phyloP scores from a whole-genome alignment of 2,113 vertebrate species.

The Falcunculus frontatus region DNA sequence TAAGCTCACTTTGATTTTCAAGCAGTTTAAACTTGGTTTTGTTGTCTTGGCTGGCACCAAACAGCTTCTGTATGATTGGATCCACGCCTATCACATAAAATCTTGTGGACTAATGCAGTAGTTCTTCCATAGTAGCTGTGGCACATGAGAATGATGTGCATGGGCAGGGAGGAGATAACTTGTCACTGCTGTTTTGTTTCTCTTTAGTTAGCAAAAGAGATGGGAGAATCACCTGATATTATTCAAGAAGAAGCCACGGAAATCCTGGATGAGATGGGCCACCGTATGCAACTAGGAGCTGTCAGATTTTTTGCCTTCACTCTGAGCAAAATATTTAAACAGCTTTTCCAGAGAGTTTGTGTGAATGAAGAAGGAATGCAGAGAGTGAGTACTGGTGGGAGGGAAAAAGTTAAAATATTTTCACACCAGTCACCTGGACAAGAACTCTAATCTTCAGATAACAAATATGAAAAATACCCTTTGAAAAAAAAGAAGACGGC shows the following conservation, averaged over 20 bases:
- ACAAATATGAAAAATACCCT: not conserved
- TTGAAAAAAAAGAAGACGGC: not conserved
- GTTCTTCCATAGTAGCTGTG: not conserved
- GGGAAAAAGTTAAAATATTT: not conserved
- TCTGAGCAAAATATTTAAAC: conserved; percentile 91
- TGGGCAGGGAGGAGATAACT: not conserved
- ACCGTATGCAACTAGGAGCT: conserved; percentile 83
- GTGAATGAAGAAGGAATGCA: conserved; percentile 97
- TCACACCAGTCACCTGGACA: not conserved
- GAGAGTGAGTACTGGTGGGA: conserved; percentile 78
- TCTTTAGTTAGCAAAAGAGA: conserved; percentile 82
- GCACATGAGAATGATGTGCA: not conserved
- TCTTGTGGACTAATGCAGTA: not conserved
- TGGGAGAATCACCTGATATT: conserved; percentile 70
- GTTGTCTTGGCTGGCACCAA: rapidly evolving
- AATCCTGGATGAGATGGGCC: conserved; percentile 96
- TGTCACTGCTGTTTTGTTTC: not conserved
- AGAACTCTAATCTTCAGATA: not conserved
- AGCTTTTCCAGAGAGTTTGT: conserved; percentile 86
- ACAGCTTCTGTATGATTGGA: not conserved
- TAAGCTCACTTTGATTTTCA: not conserved
- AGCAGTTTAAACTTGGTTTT: not conserved
- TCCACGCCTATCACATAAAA: not conserved
- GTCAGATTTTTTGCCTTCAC: conserved; percentile 89
- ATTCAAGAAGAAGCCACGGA: conserved; percentile 81